Evolutionary conservation across 2,888 invertebrate genomes (phyloP), one percentile per base, ranked within the genome.

Genomic region (Torymus texanus): DNA sequence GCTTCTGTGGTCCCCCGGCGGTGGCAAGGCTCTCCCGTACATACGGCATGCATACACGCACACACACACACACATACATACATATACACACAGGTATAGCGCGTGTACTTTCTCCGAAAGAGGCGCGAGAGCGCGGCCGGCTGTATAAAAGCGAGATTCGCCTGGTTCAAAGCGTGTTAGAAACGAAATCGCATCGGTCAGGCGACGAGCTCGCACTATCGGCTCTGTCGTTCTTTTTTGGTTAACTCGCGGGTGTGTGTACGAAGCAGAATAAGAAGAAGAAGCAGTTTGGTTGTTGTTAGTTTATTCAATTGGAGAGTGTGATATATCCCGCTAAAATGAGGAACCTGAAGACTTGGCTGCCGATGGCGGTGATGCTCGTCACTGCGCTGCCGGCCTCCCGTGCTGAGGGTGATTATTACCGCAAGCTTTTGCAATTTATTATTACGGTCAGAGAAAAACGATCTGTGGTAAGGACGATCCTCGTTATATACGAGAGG

Each of bases 61-160:
- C n/a, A 18, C 55, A 14, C 16, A 8, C 55, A 66, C 53, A 53
- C 68, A 18, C 67, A n/a, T 2, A 14, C 50, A 41, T 63, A 41
- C 55, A 29, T 65, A 41, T 63, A 41, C 55, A 29, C 61, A 12
- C 29, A 24, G 18, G 4, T 68, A 66, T 70, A 90, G 90, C 24
- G 55, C 41, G 11, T 73, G 71, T 74, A 90, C 90, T 90, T 90
- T 90, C 90, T 90, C 90, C 89, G 84, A 90, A 90, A 90, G 89
- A 89, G 51, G 41, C 41, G 82, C 41, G 41, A 41, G 41, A 41
- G 41, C 87, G 83, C 86, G 74, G 55, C 82, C 86, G 87, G 87
- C 89, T 90, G 90, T 89, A 90, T 90, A 90, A 88, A 90, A 90
- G 88, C 87, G 85, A 87, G 87, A 88, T 88, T 85, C 86, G 82